Conservation (phyloP, 1,140 invertebrate species). For the Tetragnatha versicolor region DNA sequence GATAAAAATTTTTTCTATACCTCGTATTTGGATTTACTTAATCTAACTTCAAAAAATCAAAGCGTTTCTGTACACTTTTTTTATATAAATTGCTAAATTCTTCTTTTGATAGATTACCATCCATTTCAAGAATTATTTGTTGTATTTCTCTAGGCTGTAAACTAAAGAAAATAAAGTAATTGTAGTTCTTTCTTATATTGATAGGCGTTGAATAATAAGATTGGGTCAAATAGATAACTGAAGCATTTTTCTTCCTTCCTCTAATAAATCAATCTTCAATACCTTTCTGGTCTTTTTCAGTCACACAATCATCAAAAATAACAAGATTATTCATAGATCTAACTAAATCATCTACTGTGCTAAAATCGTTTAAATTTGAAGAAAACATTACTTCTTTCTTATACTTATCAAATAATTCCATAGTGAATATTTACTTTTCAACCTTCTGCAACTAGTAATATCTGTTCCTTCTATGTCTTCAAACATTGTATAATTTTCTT, state of each 20-base stretch:
- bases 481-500: no score
- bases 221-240: constrained; percentile 28
- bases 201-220: constrained; percentile 21
- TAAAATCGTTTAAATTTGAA: no score
- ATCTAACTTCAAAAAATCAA: constrained; percentile 6
- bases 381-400: no score
- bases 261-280: neutral
- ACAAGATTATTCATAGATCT: neutral
- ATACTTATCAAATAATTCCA: neutral
- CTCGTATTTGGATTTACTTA: constrained; percentile 1
- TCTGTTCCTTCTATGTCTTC: no score
- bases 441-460: no score
- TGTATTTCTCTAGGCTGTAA: constrained; percentile 4
- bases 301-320: constrained; percentile 1
- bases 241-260: constrained; percentile 19
- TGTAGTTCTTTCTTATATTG: constrained; percentile 7
- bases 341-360: neutral
- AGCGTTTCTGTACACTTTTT: constrained; percentile 1
- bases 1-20: neutral
- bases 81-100: constrained; percentile 1
- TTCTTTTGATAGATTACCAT: neutral
- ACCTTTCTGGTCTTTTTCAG: neutral
- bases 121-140: constrained; percentile 1
- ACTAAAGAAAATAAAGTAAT: neutral
- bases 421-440: neutral